A percentile compares a stretch with the other conserved stretches of the same genome.
phyloP scores from a whole-genome alignment of 2,888 invertebrate species.

The Periphyllus acericola region DNA sequence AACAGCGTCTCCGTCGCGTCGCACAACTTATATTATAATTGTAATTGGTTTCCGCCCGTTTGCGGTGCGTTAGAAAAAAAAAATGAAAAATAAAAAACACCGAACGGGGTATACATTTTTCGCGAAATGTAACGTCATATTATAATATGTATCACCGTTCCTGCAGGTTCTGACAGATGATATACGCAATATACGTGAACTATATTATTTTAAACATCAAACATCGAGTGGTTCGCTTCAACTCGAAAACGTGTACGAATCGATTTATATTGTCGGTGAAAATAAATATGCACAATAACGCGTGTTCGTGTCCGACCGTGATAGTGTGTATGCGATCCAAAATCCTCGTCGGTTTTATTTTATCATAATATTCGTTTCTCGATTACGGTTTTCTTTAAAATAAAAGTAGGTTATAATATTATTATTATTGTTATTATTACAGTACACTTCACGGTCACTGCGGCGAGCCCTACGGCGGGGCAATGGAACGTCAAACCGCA shows the following conservation, averaged over 20 bases:
- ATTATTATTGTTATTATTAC: too few relatives aligned
- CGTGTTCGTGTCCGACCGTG: too few relatives aligned
- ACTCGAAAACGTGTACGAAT: neutral
- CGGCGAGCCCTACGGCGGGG: slow-evolving; percentile 10
- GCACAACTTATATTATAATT: neutral
- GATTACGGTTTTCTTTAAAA: slow-evolving; percentile 6
- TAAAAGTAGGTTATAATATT: slow-evolving; percentile 30
- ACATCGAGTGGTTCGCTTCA: neutral
- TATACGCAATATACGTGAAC: too few relatives aligned
- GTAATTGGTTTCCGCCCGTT: neutral
- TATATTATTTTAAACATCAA: neutral
- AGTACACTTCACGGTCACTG: slow-evolving; percentile 13
- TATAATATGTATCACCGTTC: too few relatives aligned
- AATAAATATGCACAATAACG: neutral
- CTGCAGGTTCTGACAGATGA: too few relatives aligned
- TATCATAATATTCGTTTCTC: neutral
- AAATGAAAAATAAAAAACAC: too few relatives aligned
- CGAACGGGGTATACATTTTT: too few relatives aligned
- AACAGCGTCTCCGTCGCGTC: neutral
- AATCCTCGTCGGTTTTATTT: neutral
- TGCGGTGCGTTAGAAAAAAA: neutral
- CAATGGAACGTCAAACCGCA: slow-evolving; percentile 54
- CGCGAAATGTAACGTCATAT: too few relatives aligned
- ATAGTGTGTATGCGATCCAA: too few relatives aligned
- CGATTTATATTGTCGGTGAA: neutral